Percentiles rank a stretch among this genome's conserved stretches.
phyloP scores from a whole-genome alignment of 2,797 vertebrate species.

The Carapus acus region DNA sequence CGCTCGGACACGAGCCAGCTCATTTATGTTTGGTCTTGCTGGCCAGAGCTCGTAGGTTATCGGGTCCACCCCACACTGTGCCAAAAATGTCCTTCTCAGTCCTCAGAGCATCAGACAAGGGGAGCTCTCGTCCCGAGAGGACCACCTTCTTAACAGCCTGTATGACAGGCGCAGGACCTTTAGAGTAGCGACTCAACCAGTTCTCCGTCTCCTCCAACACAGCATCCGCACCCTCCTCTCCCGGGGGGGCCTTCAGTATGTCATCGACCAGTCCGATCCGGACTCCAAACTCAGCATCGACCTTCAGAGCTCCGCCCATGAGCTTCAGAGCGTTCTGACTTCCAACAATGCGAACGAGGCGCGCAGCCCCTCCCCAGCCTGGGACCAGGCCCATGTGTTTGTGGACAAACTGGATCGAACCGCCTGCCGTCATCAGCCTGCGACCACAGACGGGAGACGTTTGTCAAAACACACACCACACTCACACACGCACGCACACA shows the following conservation, averaged over 20 bases:
- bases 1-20: slow-evolving; percentile 14
- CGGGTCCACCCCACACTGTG: slow-evolving; percentile 87
- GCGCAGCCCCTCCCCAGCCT: slow-evolving; percentile 87
- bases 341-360: slow-evolving; percentile 80
- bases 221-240: slow-evolving; percentile 16
- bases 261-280: slow-evolving; percentile 76
- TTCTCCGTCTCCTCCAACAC: slow-evolving; percentile 65
- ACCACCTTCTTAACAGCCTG: slow-evolving; percentile 83
- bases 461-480: no score
- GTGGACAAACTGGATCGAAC: slow-evolving; percentile 91
- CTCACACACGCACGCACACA: no score
- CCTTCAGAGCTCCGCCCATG: slow-evolving; percentile 71
- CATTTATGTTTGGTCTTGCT: slow-evolving; percentile 80
- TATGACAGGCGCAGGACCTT: slow-evolving; percentile 76
- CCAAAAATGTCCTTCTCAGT: slow-evolving; percentile 84
- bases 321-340: slow-evolving; percentile 78
- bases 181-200: slow-evolving; percentile 77
- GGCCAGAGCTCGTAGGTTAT: slow-evolving; percentile 82
- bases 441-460: neutral
- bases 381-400: slow-evolving; percentile 94
- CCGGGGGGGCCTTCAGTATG: slow-evolving; percentile 56
- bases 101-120: slow-evolving; percentile 78
- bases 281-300: slow-evolving; percentile 71
- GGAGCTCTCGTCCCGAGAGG: slow-evolving; percentile 79
- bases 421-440: slow-evolving; percentile 85